Evolutionary conservation across 1,140 invertebrate species (phyloP).

Genomic region (Drosophila pseudoobscura): DNA sequence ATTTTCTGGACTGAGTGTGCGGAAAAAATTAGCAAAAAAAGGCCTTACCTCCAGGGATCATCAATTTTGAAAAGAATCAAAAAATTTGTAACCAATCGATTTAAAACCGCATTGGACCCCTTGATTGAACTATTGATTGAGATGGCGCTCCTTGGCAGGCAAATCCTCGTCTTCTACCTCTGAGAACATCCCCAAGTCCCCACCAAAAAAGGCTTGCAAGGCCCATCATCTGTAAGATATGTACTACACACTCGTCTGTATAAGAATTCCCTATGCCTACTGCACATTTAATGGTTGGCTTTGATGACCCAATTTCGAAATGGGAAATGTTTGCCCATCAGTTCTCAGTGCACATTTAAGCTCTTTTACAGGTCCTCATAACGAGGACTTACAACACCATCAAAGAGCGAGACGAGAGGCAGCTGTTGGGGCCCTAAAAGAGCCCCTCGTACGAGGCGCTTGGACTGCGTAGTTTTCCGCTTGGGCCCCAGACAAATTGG

Average conservation of each 20-base stretch:
- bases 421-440: constrained; percentile 23
- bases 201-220: too few species aligned
- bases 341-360: constrained; percentile 34
- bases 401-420: constrained; percentile 11
- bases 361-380: constrained; percentile 11
- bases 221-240: background rate
- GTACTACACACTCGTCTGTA: background rate
- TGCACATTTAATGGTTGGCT: constrained; percentile 12
- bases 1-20: too few species aligned
- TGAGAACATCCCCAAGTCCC: too few species aligned
- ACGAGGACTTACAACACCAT: constrained; percentile 11
- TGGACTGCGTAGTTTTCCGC: constrained; percentile 42
- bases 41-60: too few species aligned
- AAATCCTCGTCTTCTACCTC: too few species aligned
- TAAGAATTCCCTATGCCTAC: background rate
- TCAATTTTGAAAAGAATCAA: too few species aligned
- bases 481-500: constrained; percentile 58
- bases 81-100: too few species aligned
- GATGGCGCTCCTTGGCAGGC: too few species aligned
- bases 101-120: too few species aligned
- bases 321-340: constrained; percentile 37
- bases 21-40: too few species aligned
- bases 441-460: background rate
- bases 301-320: background rate
- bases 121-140: too few species aligned